A percentile compares a stretch with the other conserved stretches of the same genome.
phyloP scores from a whole-genome alignment of 2,888 invertebrate genomes.

The Catocala nupta region DNA sequence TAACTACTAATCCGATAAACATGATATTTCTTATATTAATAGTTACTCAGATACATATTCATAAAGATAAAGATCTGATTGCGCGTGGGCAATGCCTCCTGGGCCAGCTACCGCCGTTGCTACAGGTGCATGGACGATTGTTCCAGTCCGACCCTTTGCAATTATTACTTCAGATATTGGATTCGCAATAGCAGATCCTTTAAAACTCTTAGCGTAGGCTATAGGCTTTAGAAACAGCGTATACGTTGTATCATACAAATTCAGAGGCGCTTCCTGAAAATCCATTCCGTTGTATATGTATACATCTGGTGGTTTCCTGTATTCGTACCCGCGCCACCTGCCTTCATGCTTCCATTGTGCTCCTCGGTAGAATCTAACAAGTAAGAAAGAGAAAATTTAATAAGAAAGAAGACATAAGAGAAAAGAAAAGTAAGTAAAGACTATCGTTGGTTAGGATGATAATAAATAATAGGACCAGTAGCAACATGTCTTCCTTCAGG shows the following conservation, averaged over 20 bases:
- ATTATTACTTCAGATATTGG: slow-evolving; percentile 90
- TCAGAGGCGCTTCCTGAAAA: slow-evolving; percentile 61
- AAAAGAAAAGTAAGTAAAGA: slow-evolving; percentile 51
- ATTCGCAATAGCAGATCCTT: slow-evolving; percentile 90
- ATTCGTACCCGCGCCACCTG: slow-evolving; percentile 44
- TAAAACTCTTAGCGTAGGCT: slow-evolving; percentile 89
- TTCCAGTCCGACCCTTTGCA: slow-evolving; percentile 87
- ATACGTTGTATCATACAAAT: slow-evolving; percentile 59
- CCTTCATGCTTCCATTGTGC: slow-evolving; percentile 57
- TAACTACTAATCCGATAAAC: no score
- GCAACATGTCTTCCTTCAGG: slow-evolving; percentile 91
- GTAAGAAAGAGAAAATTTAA: slow-evolving; percentile 67
- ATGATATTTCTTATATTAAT: no score
- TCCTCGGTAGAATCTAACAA: slow-evolving; percentile 72
- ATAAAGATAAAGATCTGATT: slow-evolving; percentile 90
- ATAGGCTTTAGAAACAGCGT: slow-evolving; percentile 86
- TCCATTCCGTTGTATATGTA: slow-evolving; percentile 71
- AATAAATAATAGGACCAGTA: slow-evolving; percentile 91
- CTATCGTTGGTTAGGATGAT: slow-evolving; percentile 79
- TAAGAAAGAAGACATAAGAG: slow-evolving; percentile 39
- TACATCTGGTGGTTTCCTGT: slow-evolving; percentile 58
- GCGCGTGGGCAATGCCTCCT: slow-evolving; percentile 92
- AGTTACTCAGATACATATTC: slow-evolving; percentile 63
- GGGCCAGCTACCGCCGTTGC: slow-evolving; percentile 92
- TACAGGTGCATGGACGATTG: slow-evolving; percentile 89